Evolutionary conservation across 2,888 invertebrate species (phyloP).

Genomic region (Camponotus fellah): DNA sequence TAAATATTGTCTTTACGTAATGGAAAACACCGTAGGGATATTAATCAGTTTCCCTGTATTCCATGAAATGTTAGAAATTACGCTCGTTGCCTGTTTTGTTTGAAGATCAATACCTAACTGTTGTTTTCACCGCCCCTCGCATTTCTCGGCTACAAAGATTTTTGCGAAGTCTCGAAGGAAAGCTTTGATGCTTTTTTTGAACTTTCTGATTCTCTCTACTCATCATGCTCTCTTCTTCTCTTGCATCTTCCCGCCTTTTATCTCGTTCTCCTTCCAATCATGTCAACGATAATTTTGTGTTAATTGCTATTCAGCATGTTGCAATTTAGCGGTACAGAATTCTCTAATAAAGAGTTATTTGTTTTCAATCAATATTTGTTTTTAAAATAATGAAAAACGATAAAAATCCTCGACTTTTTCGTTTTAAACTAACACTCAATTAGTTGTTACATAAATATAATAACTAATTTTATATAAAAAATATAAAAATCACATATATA

Average conservation of each 20-base stretch:
- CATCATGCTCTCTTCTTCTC: too few relatives aligned
- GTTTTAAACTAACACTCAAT: neutral
- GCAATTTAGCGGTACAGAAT: neutral
- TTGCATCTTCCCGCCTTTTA: neutral
- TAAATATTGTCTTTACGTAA: conserved; percentile 53
- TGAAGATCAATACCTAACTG: conserved; percentile 41
- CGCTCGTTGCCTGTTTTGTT: conserved; percentile 44
- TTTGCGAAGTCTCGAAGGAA: conserved; percentile 40
- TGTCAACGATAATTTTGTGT: conserved; percentile 46
- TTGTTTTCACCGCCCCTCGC: conserved; percentile 17
- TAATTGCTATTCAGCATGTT: conserved; percentile 53
- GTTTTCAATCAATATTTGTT: neutral
- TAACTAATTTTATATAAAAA: neutral
- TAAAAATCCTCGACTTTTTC: neutral
- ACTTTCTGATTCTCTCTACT: conserved; percentile 53
- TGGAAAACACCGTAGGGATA: conserved; percentile 34
- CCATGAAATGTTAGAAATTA: conserved; percentile 48
- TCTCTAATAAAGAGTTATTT: neutral
- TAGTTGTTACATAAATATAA: neutral
- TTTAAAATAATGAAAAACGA: neutral
- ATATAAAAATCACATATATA: neutral
- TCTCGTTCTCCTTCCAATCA: conserved; percentile 31
- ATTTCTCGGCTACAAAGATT: conserved; percentile 40
- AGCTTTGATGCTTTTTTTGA: conserved; percentile 52
- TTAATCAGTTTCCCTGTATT: conserved; percentile 32